phyloP scores from a whole-genome alignment of 2,888 invertebrate genomes.

The Microdon myrmicae region DNA sequence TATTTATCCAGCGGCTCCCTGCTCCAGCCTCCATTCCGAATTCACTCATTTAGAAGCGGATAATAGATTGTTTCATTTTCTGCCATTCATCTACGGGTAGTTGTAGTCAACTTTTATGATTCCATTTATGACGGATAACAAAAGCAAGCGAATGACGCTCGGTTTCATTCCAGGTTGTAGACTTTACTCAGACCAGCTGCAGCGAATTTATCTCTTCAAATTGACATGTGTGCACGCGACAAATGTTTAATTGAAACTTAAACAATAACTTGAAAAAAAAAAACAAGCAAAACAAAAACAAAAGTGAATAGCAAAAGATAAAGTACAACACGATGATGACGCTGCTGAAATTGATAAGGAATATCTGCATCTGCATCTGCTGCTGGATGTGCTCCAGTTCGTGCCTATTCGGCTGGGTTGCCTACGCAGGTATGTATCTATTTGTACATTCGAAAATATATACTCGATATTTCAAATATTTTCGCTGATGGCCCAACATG shows the following conservation, averaged over 20 bases:
- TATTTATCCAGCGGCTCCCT: too few relatives aligned
- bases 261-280: conserved; percentile 16
- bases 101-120: conserved; percentile 21
- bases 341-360: conserved; percentile 41
- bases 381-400: conserved; percentile 44
- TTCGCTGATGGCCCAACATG: too few relatives aligned
- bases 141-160: too few relatives aligned
- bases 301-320: too few relatives aligned
- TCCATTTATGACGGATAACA: not conserved
- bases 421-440: conserved; percentile 39
- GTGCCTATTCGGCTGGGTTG: conserved; percentile 40
- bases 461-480: not conserved
- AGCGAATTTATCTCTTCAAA: conserved; percentile 18
- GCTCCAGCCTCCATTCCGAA: not conserved
- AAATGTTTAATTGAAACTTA: conserved; percentile 35
- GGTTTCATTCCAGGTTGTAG: too few relatives aligned
- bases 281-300: conserved; percentile 14
- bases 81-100: conserved; percentile 5
- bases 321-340: conserved; percentile 19
- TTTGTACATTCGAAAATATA: not conserved
- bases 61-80: conserved; percentile 33
- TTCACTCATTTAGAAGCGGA: not conserved
- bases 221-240: conserved; percentile 18
- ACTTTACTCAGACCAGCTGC: conserved; percentile 5
- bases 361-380: conserved; percentile 44